A percentile compares a stretch with the other conserved stretches of the same genome.
Conservation (phyloP, 2,113 vertebrate genomes). For the Plotosus lineatus region DNA sequence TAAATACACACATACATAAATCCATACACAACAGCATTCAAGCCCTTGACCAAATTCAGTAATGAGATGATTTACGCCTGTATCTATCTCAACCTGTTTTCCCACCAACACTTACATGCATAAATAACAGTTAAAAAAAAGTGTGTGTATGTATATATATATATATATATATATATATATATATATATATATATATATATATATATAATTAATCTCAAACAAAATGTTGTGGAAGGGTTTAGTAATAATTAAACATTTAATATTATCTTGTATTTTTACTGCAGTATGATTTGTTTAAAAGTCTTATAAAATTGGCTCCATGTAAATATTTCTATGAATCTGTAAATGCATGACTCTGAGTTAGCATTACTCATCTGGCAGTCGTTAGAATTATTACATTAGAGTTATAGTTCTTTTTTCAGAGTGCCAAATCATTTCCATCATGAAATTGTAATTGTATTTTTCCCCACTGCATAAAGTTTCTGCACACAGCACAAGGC, state of each 20-base stretch:
- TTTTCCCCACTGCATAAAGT: constrained; percentile 45
- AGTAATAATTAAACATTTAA: not conserved
- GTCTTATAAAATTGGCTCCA: not conserved
- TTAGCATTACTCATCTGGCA: no score
- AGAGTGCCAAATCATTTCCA: constrained; percentile 1
- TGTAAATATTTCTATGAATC: not conserved
- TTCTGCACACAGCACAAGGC: constrained; percentile 64
- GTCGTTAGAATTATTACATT: no score
- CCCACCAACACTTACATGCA: constrained; percentile 60
- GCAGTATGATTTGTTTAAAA: not conserved
- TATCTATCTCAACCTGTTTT: constrained; percentile 38
- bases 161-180: no score
- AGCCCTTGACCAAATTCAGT: constrained; percentile 35
- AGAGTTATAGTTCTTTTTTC: no score
- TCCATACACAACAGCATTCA: constrained; percentile 52
- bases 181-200: no score
- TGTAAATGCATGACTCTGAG: constrained; percentile 4
- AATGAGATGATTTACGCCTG: constrained; percentile 28
- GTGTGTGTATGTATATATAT: no score
- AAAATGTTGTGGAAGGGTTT: not conserved
- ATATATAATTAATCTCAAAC: no score
- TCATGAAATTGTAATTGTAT: not conserved
- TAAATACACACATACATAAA: constrained; percentile 57
- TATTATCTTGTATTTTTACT: no score
- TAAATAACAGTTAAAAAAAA: constrained; percentile 44